Percentiles rank a stretch among this genome's conserved stretches.
Evolutionary conservation across 2,888 invertebrate genomes (phyloP).

Genomic region (Lycaena phlaeas): DNA sequence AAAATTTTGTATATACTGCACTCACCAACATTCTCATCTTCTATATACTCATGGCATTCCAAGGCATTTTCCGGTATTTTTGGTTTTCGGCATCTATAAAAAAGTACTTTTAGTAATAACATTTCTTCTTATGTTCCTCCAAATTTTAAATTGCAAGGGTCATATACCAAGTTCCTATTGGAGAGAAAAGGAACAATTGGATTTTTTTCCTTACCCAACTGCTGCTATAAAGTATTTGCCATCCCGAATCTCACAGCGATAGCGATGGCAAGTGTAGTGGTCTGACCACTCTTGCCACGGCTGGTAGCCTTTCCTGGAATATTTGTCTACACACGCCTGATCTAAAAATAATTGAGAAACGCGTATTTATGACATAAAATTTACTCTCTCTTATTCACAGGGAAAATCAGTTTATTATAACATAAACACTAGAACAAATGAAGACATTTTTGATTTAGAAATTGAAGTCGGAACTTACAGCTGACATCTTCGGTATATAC

Average conservation of each 20-base stretch:
- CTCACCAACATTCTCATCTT: constrained; percentile 66
- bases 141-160: too few species aligned
- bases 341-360: constrained; percentile 29
- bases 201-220: constrained; percentile 43
- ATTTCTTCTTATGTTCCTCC: too few species aligned
- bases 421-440: too few species aligned
- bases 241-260: constrained; percentile 61
- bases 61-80: constrained; percentile 66
- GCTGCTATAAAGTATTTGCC: constrained; percentile 67
- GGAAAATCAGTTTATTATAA: too few species aligned
- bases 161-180: not conserved
- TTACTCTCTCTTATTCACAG: too few species aligned
- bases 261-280: constrained; percentile 62
- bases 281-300: constrained; percentile 70
- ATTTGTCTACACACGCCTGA: constrained; percentile 66
- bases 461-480: constrained; percentile 61
- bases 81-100: constrained; percentile 53
- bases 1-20: too few species aligned
- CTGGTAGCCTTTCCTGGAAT: constrained; percentile 66
- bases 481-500: constrained; percentile 53
- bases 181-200: not conserved
- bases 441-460: too few species aligned
- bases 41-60: constrained; percentile 65
- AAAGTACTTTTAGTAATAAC: too few species aligned
- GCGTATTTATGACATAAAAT: not conserved